Evolutionary conservation across 2,888 invertebrate genomes (phyloP), one percentile per base, ranked within the genome.

Genomic region (Euphydryas editha): DNA sequence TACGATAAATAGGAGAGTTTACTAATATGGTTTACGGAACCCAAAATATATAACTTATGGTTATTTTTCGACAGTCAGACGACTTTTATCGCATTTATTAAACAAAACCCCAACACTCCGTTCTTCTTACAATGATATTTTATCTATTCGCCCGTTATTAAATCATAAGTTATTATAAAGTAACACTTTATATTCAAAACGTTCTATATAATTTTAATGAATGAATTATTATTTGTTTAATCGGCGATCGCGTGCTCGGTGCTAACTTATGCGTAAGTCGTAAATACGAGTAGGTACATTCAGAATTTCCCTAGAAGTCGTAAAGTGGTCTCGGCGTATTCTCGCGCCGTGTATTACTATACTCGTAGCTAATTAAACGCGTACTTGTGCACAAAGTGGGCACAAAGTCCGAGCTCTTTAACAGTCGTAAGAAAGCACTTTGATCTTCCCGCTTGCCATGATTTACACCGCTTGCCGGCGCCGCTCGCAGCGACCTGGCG

Each of bases 301-400:
- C n/a, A 10, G 54, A 54, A 54, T 54, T 54, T 54, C 54, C 17
- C 30, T 44, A 17, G 13, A 44, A 55, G 24, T 55, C 46, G 55
- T 24, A 44, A 58, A 37, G 44, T 30, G 11, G 46, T 46, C 18
- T 51, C 51, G 58, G 44, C 24, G 21, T 21, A 30, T n/a, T 30
- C 30, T 30, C 30, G n/a, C 42, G 15, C 42, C 4, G 17, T 7
- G 30, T 44, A 24, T 42, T n/a, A n/a, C n/a, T n/a, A n/a, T n/a
- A n/a, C n/a, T n/a, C n/a, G n/a, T n/a, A 60, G 46, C 57, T 37
- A 62, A 66, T 58, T 66, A 66, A 58, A 51, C 66, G 39, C 51
- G 51, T 24, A 21, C 46, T 66, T 46, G 18, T 44, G 37, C 44
- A 59, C 58, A 62, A 62, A 66, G 62, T 62, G 62, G 51, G 62